A percentile compares a stretch with the other conserved stretches of the same genome.
Conservation (phyloP, 2,113 vertebrate genomes). For the Cephalophus harveyi region DNA sequence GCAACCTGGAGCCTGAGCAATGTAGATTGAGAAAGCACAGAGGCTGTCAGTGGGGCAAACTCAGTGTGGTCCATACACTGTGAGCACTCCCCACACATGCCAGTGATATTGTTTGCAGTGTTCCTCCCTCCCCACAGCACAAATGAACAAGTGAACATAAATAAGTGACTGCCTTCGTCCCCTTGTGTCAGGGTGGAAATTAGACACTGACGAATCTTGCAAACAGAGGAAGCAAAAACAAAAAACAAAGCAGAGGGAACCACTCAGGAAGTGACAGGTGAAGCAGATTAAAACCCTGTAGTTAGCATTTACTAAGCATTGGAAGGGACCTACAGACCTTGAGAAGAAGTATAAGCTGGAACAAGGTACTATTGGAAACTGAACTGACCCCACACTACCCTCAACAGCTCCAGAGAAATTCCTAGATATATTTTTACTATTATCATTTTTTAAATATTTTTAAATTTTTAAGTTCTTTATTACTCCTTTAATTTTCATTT, state of each 20-base stretch:
- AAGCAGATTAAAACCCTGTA: neutral
- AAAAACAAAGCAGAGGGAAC: neutral
- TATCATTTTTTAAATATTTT: neutral
- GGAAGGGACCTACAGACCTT: neutral
- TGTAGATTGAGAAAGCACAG: neutral
- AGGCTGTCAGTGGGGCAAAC: neutral
- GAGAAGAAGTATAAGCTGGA: neutral
- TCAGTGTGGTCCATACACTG: neutral
- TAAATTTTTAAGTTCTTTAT: neutral
- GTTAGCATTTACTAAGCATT: neutral
- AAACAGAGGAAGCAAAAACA: neutral
- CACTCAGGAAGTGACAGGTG: neutral
- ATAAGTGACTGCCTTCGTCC: fast-evolving
- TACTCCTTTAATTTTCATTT: neutral
- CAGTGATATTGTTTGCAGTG: neutral
- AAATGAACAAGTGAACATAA: neutral
- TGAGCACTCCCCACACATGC: neutral
- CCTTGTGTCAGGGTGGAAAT: neutral
- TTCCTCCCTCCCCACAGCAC: neutral
- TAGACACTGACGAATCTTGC: neutral
- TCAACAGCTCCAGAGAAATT: neutral
- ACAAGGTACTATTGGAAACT: neutral
- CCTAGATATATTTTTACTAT: neutral
- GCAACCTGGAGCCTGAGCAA: neutral
- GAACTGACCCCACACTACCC: neutral